phyloP scores from a whole-genome alignment of 2,888 invertebrate genomes.

The Trissonchulus sp. region DNA sequence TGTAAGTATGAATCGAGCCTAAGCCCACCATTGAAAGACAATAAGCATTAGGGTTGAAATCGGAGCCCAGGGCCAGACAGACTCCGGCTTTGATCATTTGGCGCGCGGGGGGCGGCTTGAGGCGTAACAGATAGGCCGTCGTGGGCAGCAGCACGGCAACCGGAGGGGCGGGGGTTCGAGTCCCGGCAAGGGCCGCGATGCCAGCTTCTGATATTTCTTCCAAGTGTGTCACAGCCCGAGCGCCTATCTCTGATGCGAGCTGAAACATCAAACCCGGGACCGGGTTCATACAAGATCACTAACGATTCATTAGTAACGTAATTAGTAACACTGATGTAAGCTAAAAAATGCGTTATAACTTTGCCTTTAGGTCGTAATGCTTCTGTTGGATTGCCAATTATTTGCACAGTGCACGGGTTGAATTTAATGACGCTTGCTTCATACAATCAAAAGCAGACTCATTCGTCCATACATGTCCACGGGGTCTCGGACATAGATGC shows the following conservation, averaged over 20 bases:
- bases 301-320: too few relatives aligned
- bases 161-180: constrained; percentile 51
- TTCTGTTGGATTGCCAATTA: too few relatives aligned
- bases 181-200: constrained; percentile 57
- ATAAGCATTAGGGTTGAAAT: constrained; percentile 63
- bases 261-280: constrained; percentile 44
- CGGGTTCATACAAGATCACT: too few relatives aligned
- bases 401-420: too few relatives aligned
- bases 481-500: too few relatives aligned
- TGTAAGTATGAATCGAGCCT: too few relatives aligned
- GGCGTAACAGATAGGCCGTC: constrained; percentile 59
- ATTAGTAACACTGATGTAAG: too few relatives aligned
- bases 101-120: constrained; percentile 60
- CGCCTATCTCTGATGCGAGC: constrained; percentile 59
- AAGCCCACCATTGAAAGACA: constrained; percentile 63
- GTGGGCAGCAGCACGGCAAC: constrained; percentile 62
- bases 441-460: too few relatives aligned
- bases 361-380: too few relatives aligned
- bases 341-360: too few relatives aligned
- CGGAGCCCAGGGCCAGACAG: constrained; percentile 60
- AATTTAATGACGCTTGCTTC: too few relatives aligned
- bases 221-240: constrained; percentile 60
- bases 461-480: too few relatives aligned
- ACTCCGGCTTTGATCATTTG: constrained; percentile 59
- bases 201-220: constrained; percentile 58